These are phyloP conservation scores for Entomobrya proxima DNA, from an alignment of 2,888 invertebrate species.

Conservation along the genomic window DNA sequence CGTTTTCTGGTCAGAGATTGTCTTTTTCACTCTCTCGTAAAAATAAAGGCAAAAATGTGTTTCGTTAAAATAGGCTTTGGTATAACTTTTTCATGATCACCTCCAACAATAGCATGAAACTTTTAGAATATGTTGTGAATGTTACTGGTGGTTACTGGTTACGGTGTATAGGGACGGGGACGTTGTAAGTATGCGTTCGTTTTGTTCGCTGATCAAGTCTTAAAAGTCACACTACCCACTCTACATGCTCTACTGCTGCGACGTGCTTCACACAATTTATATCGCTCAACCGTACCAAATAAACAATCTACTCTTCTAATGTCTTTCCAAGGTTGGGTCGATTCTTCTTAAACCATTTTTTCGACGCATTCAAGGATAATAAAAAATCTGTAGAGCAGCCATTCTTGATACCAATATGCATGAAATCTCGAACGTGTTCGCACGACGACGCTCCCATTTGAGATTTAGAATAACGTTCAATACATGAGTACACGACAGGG, in stretches of 20 bases:
- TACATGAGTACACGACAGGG: no score
- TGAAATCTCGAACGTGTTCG: background rate
- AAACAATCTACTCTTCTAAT: slow-evolving; percentile 44
- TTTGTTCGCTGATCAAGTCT: no score
- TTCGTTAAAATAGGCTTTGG: no score
- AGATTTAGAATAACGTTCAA: background rate
- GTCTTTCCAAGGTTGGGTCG: slow-evolving; percentile 52
- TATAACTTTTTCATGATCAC: no score
- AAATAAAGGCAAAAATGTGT: background rate
- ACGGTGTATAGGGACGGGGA: no score
- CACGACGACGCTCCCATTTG: background rate
- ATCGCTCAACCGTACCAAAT: slow-evolving; percentile 46
- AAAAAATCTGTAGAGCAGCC: background rate
- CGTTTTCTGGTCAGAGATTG: background rate
- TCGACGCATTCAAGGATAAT: slow-evolving; percentile 53
- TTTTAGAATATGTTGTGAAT: no score
- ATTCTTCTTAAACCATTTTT: slow-evolving; percentile 55
- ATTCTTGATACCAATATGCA: no score
- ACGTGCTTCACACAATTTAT: slow-evolving; percentile 38
- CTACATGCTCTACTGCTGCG: background rate
- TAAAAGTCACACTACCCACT: background rate
- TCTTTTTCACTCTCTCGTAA: background rate
- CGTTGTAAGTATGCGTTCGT: no score
- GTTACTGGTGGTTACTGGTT: no score
- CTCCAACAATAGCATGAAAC: no score